Evolutionary conservation across 1,140 invertebrate genomes (phyloP), one percentile per base, ranked within the genome.

Genomic region (Pollicipes pollicipes): DNA sequence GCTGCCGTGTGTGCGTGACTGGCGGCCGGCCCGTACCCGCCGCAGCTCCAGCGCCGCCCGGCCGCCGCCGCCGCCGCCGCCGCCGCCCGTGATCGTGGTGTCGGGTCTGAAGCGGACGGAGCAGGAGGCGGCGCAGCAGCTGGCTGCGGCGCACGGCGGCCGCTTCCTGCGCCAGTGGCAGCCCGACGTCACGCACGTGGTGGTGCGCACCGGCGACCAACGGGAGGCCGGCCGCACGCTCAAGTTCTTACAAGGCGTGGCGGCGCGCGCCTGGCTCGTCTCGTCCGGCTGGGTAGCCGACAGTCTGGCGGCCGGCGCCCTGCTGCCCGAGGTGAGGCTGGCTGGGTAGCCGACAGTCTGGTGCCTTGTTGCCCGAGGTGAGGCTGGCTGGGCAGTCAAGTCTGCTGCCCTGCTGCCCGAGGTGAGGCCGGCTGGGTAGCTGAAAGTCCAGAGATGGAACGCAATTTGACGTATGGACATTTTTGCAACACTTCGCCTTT

Each of bases 161-260:
- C 45, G 45, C 45, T 58, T 58, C 45, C 45, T 58, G 45, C 45
- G 45, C 45, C 45, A 58, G 45, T 58, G 45, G 45, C 45, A 58
- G 45, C 45, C 45, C 17, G 45, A 21, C 2, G 45, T 58, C 13
- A 58, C 45, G 6, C 45, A 58, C 45, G 45, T 58, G 6, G 24
- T 58, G 2, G 45, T 58, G 2, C 45, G 45, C 17, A 58, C 45
- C 45, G 45, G 45, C 13, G 13, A 10, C 10, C 45, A 21, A 2
- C 45, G 13, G 6, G 45, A 58, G 45, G 45, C 45, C 6, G 45
- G 45, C 10, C 6, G 45, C 6, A 58, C 45, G 45, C 45, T 58
- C 6, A 58, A 58, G 45, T 58, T 58, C 21, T 21, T 58, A 24
- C 45, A 58, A 21, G 45, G 45, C 17, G 45, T 58, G 45, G 45